Base-by-base conservation (phyloP, 2,797 vertebrate species). In the Ctenochaetus hawaiiensis region DNA sequence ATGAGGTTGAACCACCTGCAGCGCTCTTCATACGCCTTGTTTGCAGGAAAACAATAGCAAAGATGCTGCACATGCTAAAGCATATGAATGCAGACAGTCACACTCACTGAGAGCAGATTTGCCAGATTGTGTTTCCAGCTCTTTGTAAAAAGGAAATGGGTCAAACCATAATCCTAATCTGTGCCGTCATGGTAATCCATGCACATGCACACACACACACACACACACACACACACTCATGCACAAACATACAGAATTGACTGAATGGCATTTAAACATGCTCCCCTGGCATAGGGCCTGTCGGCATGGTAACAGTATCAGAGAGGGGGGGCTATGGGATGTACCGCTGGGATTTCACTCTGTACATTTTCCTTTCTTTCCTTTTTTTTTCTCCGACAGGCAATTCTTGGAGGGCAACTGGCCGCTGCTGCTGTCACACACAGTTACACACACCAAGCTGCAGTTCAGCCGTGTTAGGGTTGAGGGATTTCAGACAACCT, bases 101-200 rank as follows among this genome's bases (percentile, higher is more conserved):
- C 26, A 45, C 44, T 44, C 41, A 62, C 58, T 45, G 59, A 52
- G 63, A 78, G 79, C 78, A 77, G 73, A 83, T 60, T 68, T 26
- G 84, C 51, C 80, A 72, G 82, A 75, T 67, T 83, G 75, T 70
- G 70, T 52, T 78, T 66, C 52, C 14, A 63, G 77, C 72, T 89
- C 83, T 87, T 87, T 83, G 75, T 78, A 2, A 80, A 83, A 82
- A 77, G 67, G 81, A 93, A 93, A 87, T 93, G 86, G 91, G 91
- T 92, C 88, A 93, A 37, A 62, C 51, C 64, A 72, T 85, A 94
- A 94, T 93, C 92, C 89, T 90, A 93, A 93, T 91, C 90, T 82
- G 74, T 81, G 78, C 30, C 44, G 39, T 81, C 56, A 72, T 84
- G 78, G 74, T 92, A 92, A 92, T 90, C 90, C 87, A 83, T 22